phyloP scores from a whole-genome alignment of 2,113 vertebrate species.

The Rhodinocichla rosea region DNA sequence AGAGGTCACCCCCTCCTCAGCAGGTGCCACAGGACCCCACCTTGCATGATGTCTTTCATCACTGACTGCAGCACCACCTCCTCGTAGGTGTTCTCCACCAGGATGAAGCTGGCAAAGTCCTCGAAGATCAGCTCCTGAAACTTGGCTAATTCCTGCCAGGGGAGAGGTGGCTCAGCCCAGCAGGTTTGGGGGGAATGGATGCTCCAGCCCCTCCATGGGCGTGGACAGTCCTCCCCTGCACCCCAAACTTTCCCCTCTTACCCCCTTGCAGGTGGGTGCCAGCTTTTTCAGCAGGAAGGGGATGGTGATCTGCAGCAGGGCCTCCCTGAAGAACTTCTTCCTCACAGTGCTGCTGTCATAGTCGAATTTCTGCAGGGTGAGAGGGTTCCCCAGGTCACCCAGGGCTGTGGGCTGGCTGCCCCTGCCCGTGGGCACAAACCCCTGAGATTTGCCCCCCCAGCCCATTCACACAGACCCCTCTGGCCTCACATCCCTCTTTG shows the following conservation, averaged over 20 bases:
- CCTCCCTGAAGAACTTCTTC: constrained; percentile 95
- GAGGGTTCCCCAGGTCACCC: accelerated
- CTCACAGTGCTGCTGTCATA: constrained; percentile 95
- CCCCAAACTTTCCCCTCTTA: constrained; percentile 17
- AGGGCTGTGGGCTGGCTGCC: neutral
- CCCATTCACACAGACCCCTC: neutral
- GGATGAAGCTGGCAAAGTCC: constrained; percentile 85
- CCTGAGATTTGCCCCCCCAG: accelerated
- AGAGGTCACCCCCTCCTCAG: neutral
- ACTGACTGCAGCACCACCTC: constrained; percentile 94
- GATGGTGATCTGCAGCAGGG: constrained; percentile 93
- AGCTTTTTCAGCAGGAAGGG: constrained; percentile 95
- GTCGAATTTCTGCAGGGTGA: constrained; percentile 84
- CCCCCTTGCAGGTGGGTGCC: constrained; percentile 81
- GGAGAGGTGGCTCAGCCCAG: neutral
- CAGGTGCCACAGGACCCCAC: constrained; percentile 62
- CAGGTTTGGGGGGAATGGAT: neutral
- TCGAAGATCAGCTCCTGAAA: constrained; percentile 96
- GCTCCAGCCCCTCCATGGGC: neutral
- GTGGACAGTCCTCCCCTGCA: accelerated
- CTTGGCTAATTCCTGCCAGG: constrained; percentile 80
- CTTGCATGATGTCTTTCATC: constrained; percentile 94
- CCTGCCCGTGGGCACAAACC: accelerated
- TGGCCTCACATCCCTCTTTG: neutral
- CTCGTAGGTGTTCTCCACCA: constrained; percentile 84